Conservation (phyloP, 2,113 vertebrate genomes). For the Corydoras maculifer region DNA sequence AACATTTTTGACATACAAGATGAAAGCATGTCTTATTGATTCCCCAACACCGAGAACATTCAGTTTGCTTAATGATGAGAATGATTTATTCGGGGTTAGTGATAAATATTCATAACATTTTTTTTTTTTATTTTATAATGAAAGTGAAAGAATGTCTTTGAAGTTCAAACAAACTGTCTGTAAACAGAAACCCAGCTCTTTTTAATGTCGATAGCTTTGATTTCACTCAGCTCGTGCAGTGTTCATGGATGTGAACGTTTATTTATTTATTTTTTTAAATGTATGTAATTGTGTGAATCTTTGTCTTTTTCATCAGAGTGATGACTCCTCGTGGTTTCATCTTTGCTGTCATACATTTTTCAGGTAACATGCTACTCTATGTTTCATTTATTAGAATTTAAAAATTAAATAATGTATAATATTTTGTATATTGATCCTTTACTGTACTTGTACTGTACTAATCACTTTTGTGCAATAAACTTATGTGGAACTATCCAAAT, state of each 20-base stretch:
- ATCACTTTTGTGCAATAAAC: too few relatives aligned
- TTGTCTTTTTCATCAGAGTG: slow-evolving; percentile 7
- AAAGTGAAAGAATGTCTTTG: not conserved
- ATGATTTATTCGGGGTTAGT: not conserved
- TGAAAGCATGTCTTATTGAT: too few relatives aligned
- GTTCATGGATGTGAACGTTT: not conserved
- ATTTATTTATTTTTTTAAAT: not conserved
- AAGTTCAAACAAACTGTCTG: not conserved
- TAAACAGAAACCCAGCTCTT: not conserved
- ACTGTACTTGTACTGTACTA: too few relatives aligned
- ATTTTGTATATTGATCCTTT: not conserved
- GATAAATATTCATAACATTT: not conserved
- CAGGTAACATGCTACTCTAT: slow-evolving; percentile 23
- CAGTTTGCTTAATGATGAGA: too few relatives aligned
- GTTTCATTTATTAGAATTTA: not conserved
- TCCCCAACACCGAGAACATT: too few relatives aligned
- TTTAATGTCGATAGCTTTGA: not conserved
- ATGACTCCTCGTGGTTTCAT: slow-evolving; percentile 23
- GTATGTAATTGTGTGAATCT: not conserved
- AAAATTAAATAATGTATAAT: not conserved
- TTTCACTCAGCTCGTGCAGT: not conserved
- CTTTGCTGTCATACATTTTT: slow-evolving; percentile 27
- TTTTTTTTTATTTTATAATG: not conserved
- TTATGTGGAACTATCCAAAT: too few relatives aligned
- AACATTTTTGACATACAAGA: too few relatives aligned